Base-by-base conservation (phyloP, 2,888 invertebrate genomes). In the Zaprionus obscuricornis region DNA sequence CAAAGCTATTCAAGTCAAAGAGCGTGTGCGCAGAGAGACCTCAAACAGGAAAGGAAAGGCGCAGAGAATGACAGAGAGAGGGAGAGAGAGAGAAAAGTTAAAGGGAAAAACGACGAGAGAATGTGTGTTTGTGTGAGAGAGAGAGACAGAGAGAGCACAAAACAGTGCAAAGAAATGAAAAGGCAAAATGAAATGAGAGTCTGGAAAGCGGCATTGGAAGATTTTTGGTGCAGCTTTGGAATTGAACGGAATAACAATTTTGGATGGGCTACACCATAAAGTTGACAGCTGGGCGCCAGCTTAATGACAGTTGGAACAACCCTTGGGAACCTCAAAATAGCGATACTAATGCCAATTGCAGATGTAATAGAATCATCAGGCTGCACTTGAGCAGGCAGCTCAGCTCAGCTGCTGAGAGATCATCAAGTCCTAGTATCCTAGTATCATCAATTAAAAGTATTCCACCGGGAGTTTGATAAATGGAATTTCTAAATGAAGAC, bases 271-370 rank as follows among this genome's bases (percentile, higher is more conserved):
- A 16, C 40, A 34, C 39, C 47, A 68, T 58, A 55, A 67, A 62
- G 43, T 57, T 81, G 82, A 69, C 77, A 77, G 85, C 82, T 84
- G 82, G 77, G 74, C 69, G 82, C 77, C 82, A 77, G 63, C 47
- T 37, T 65, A 69, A 66, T 64, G 64, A 58, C 69, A 60, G 50
- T 57, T 50, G 10, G 47, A 34, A 40, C 10, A 66, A 34, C 58
- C 22, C 46, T 51, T 18, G 33, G 49, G 20, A 52, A 43, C 13
- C 22, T 29, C 18, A 37, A 36, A 29, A 17, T 3, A 13, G 16
- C 43, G n/a, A n/a, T n/a, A n/a, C n/a, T n/a, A n/a, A n/a, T n/a
- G n/a, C n/a, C n/a, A n/a, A n/a, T n/a, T n/a, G n/a, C n/a, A n/a
- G n/a, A n/a, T n/a, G n/a, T n/a, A n/a, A n/a, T n/a, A n/a, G n/a